Base-by-base conservation (phyloP, 2,888 invertebrate species). In the Lithophane socia region DNA sequence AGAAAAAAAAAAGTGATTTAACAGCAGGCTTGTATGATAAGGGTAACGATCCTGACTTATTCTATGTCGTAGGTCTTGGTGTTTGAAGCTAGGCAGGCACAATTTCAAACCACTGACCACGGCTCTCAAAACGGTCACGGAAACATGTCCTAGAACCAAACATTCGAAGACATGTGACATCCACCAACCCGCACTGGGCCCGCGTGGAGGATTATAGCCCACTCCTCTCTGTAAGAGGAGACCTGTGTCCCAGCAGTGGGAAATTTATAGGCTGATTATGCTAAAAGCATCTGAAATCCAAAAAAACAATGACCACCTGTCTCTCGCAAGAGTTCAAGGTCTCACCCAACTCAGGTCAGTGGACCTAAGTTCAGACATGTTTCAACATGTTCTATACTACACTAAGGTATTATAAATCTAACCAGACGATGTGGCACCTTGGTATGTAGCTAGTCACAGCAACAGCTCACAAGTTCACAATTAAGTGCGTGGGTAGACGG, bases 381-480 rank as follows among this genome's bases (percentile, higher is more conserved):
- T 13, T 0, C 9, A 71, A 82, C 83, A 54, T 60, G 84, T 73
- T 56, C 18, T 54, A 18, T 21, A 37, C 44, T 18, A 42, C 9
- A 18, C 12, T 42, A 42, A 44, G 49, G 42, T 72, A 42, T 37
- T 56, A 37, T 61, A 68, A 79, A 74, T 64, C 37, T 61, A 54
- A 7, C 63, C 5, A 83, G 82, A 83, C 85, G n/a, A 60, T 24
- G 5, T 37, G 85, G 85, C 82, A 80, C 82, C 82, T 76, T 81
- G 56, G 44, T 7, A 24, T 29, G n/a, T 44, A 29, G 42, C 37
- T 42, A 7, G 54, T 10, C 37, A 13, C 21, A 16, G 49, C 9
- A 18, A 8, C 5, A 21, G 68, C n/a, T 9, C 58, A 21, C 56
- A 21, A 70, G 63, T 29, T 37, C 13, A 63, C 29, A 66, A 75